Percentiles rank a stretch among this genome's conserved stretches.
phyloP scores from a whole-genome alignment of 1,140 invertebrate species.

The Caerostris extrusa region DNA sequence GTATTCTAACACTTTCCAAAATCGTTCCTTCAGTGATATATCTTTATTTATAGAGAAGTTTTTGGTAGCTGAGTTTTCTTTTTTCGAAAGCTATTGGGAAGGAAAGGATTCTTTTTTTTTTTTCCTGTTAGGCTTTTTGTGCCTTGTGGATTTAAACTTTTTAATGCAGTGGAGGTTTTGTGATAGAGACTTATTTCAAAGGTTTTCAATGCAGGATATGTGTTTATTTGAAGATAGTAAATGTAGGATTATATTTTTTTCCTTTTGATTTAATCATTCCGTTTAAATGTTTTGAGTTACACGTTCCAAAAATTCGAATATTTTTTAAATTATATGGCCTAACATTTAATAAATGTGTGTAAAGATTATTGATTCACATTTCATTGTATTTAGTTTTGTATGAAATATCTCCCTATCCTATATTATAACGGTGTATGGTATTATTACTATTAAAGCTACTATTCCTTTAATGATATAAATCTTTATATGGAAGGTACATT shows the following conservation, averaged over 20 bases:
- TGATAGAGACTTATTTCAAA: background rate
- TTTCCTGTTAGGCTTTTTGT: background rate
- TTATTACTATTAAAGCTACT: too few relatives aligned
- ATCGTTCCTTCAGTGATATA: conserved; percentile 50
- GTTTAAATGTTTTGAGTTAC: too few relatives aligned
- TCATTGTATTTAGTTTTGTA: too few relatives aligned
- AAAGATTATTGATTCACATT: too few relatives aligned
- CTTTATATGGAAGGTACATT: too few relatives aligned
- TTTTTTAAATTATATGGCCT: too few relatives aligned
- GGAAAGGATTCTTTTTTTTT: background rate
- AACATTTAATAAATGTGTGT: too few relatives aligned
- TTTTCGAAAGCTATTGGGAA: background rate
- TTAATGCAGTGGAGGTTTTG: background rate
- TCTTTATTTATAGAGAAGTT: conserved; percentile 52
- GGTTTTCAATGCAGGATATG: background rate
- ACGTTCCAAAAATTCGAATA: too few relatives aligned
- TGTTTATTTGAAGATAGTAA: background rate
- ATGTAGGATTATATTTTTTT: background rate
- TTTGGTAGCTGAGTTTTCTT: conserved; percentile 8
- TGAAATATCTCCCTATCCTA: too few relatives aligned
- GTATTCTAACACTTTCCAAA: conserved; percentile 34
- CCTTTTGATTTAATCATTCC: too few relatives aligned
- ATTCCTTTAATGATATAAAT: too few relatives aligned
- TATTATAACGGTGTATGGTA: too few relatives aligned
- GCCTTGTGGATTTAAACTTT: conserved; percentile 8